Conservation (phyloP, 64 coral and sea anemone genomes). For the Stichodactyla helianthus region DNA sequence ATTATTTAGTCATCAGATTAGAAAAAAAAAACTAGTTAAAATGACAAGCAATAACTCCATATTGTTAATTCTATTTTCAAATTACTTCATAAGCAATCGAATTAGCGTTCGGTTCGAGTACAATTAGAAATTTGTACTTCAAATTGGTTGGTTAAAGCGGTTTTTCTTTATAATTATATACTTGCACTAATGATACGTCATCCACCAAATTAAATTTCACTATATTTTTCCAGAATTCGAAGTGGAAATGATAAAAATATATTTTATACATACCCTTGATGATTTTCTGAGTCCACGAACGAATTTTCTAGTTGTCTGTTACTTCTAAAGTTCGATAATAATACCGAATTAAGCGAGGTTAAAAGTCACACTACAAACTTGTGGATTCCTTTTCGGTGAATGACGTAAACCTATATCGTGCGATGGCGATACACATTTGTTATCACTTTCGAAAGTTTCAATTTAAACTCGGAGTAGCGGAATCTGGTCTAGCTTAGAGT, state of each 20-base stretch:
- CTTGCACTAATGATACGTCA: too few species aligned
- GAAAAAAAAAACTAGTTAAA: too few species aligned
- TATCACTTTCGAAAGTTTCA: constrained; percentile 4
- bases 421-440: not conserved
- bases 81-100: too few species aligned
- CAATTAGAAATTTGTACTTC: too few species aligned
- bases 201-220: too few species aligned
- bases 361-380: not conserved
- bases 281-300: not conserved
- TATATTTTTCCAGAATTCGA: too few species aligned
- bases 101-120: too few species aligned
- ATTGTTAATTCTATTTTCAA: too few species aligned
- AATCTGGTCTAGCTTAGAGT: not conserved
- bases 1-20: too few species aligned
- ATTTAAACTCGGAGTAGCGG: not conserved
- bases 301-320: not conserved
- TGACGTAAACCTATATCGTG: not conserved
- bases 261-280: not conserved
- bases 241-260: not conserved
- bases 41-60: too few species aligned
- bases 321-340: not conserved
- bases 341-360: not conserved
- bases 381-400: not conserved
- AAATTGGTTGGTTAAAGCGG: too few species aligned
- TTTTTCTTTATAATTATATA: too few species aligned